These are phyloP conservation scores for Silurus glanis DNA, from an alignment of 2,113 vertebrate genomes.

Conservation along the genomic window DNA sequence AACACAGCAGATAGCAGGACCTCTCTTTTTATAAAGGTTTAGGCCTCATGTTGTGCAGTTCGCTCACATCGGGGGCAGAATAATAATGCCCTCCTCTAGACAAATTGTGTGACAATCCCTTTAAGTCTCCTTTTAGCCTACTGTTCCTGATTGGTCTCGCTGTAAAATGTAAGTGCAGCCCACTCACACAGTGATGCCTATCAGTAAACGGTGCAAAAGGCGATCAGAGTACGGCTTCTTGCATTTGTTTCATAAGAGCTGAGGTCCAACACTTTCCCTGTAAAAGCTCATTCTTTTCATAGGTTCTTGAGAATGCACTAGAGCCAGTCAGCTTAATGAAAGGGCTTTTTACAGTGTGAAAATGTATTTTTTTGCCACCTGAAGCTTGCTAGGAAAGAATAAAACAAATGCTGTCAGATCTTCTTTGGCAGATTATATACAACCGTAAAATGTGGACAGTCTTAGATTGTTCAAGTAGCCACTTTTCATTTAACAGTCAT, in stretches of 20 bases:
- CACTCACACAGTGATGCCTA: neutral
- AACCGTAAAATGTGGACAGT: neutral
- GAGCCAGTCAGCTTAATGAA: conserved; percentile 6
- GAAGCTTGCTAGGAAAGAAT: neutral
- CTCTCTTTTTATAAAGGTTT: conserved; percentile 40
- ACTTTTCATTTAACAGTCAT: neutral
- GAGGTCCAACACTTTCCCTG: neutral
- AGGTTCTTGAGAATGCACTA: neutral
- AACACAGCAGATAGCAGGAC: conserved; percentile 40
- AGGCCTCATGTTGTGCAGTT: conserved; percentile 48
- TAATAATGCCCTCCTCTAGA: conserved; percentile 55
- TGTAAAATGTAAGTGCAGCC: conserved; percentile 44
- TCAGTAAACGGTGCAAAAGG: conserved; percentile 22
- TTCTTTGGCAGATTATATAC: neutral
- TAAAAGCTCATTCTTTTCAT: conserved; percentile 15
- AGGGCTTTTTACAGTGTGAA: conserved; percentile 11
- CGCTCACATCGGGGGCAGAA: conserved; percentile 50
- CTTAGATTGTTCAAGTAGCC: neutral
- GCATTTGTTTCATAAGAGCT: neutral
- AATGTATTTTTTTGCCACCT: neutral
- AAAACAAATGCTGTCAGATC: neutral
- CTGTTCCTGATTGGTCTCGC: conserved; percentile 47
- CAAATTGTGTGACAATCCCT: conserved; percentile 58
- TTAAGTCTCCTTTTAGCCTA: conserved; percentile 49
- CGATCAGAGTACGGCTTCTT: conserved; percentile 38